Evolutionary conservation across 2,888 invertebrate species (phyloP).

Genomic region (Microchrysa polita): DNA sequence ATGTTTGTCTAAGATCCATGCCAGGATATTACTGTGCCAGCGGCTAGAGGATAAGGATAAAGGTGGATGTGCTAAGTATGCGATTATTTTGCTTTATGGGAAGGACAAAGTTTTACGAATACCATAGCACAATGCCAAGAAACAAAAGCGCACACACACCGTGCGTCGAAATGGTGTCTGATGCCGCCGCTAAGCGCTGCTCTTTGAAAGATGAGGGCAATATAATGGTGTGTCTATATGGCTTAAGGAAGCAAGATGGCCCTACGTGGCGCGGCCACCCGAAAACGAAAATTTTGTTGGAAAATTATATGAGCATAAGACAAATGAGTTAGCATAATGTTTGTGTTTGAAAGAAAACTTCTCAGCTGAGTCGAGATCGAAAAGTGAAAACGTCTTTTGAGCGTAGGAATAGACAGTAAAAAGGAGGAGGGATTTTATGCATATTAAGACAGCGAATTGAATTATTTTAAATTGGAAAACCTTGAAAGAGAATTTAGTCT

Average conservation of each 20-base stretch:
- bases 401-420: neutral
- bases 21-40: conserved; percentile 44
- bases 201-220: neutral
- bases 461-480: neutral
- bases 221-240: neutral
- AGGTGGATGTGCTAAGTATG: conserved; percentile 42
- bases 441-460: neutral
- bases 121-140: conserved; percentile 6
- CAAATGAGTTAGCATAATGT: conserved; percentile 45
- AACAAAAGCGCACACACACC: no score
- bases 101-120: conserved; percentile 26
- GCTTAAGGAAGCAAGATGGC: neutral
- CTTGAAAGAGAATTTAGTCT: no score
- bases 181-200: no score
- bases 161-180: neutral
- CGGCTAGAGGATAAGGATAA: conserved; percentile 37
- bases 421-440: neutral
- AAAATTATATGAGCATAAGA: conserved; percentile 16
- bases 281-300: conserved; percentile 15
- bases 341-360: conserved; percentile 34
- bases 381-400: conserved; percentile 21
- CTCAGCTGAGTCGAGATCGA: neutral
- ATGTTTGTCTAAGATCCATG: conserved; percentile 42
- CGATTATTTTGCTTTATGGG: conserved; percentile 40
- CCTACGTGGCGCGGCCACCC: neutral